These are phyloP conservation scores for Aix galericulata DNA, from an alignment of 2,113 vertebrate species.

Conservation along the genomic window DNA sequence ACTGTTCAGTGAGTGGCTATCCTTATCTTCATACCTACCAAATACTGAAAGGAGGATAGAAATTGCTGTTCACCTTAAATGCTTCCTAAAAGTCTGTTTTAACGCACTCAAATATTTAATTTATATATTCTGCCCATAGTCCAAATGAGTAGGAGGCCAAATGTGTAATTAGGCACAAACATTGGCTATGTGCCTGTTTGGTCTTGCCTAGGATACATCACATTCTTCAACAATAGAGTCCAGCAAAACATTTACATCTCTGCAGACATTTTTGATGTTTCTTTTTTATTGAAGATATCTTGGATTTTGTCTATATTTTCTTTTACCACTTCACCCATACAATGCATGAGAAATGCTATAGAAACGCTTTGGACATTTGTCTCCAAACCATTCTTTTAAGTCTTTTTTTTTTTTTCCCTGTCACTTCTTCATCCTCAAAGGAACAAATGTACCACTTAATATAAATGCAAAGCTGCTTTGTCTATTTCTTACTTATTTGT, in stretches of 20 bases:
- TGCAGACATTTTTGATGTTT: neutral
- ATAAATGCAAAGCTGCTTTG: neutral
- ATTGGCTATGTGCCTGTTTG: accelerated
- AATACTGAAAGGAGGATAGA: neutral
- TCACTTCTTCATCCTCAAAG: neutral
- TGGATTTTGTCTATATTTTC: neutral
- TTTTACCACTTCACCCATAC: neutral
- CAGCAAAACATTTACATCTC: neutral
- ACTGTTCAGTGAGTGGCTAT: neutral
- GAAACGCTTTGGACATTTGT: neutral
- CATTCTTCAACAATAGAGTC: neutral
- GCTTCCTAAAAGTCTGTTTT: neutral
- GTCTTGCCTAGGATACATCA: neutral
- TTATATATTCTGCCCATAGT: neutral
- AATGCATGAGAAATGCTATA: neutral
- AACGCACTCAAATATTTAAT: neutral
- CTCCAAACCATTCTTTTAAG: neutral
- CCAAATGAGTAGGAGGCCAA: neutral
- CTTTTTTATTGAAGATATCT: neutral
- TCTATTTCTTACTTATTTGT: neutral
- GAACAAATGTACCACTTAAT: neutral
- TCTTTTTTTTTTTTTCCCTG: neutral
- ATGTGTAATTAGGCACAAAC: neutral
- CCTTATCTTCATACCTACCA: neutral
- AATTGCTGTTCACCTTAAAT: neutral